Conservation (phyloP, 2,113 vertebrate species). For the Callorhinus ursinus region DNA sequence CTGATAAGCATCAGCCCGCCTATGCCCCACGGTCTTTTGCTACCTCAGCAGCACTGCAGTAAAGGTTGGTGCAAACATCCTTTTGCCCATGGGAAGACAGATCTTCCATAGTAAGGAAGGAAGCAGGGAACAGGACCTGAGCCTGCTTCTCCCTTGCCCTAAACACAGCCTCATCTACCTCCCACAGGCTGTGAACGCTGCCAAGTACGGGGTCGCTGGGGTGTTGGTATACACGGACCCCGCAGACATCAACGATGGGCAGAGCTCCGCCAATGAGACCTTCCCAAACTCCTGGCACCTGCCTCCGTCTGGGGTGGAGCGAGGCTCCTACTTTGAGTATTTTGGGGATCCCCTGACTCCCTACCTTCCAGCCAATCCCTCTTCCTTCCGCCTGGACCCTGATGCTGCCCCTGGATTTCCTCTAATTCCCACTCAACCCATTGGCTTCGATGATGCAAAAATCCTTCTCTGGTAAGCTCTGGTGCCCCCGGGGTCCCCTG, state of each 20-base stretch:
- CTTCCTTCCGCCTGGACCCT: constrained; percentile 83
- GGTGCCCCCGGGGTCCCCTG: not conserved
- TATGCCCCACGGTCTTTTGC: not conserved
- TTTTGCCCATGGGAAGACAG: not conserved
- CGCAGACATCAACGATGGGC: constrained; percentile 90
- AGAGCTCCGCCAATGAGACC: constrained; percentile 84
- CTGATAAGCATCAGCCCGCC: not conserved
- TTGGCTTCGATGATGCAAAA: constrained; percentile 91
- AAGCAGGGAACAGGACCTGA: not conserved
- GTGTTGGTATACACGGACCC: constrained; percentile 95
- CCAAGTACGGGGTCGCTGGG: constrained; percentile 87
- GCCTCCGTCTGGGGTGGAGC: constrained; percentile 91
- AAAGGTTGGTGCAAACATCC: not conserved
- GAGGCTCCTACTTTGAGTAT: constrained; percentile 85
- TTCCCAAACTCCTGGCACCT: constrained; percentile 93
- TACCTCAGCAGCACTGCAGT: not conserved
- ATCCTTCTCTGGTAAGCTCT: constrained; percentile 90
- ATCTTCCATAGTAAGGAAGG: accelerated
- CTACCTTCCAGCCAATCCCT: constrained; percentile 88
- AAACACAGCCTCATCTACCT: not conserved
- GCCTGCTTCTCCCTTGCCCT: not conserved
- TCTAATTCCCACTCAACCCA: constrained; percentile 93
- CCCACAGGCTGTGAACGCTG: constrained; percentile 90
- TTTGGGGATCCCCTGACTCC: constrained; percentile 92
- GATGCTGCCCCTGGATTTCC: constrained; percentile 85